Evolutionary conservation across 2,113 vertebrate species (phyloP), one percentile per base, ranked within the genome.

Genomic region (Saccopteryx leptura): DNA sequence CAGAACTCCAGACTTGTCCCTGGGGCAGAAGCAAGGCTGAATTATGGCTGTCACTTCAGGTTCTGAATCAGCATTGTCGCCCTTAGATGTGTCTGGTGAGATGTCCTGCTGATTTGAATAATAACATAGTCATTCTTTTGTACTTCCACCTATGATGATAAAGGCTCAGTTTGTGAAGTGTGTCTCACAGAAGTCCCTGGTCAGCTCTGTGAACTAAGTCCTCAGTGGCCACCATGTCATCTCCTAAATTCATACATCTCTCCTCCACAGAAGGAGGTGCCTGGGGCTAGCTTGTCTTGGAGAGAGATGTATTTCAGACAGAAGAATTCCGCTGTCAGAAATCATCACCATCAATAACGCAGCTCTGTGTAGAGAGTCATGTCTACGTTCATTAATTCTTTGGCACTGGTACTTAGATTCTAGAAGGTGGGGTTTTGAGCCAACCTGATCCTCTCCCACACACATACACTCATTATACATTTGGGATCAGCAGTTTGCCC

Each of bases 271-370:
- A 78, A 24, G 21, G 33, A 83, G 56, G 26, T 18, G 11, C 33
- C 23, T 13, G 9, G 46, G 23, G 18, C 21, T 68, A 5, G 50
- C 68, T 54, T 96, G 48, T 76, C 87, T 82, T 58, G 14, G 60
- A 94, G 18, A 39, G 23, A 65, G 46, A 46, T 0, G 1, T 12
- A 66, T 46, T 95, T 81, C 58, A 82, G 68, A 79, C 58, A 82
- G 68, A 79, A 91, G 86, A 93, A 79, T 88, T 60, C 72, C 14
- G 9, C 56, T 92, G 71, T 92, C 90, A 81, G 79, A 74, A 87
- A 95, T 46, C 15, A 84, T 75, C 48, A 68, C 26, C 26, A 39
- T 65, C 60, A 71, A 7, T 54, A 33, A 46, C 18, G 24, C 72
- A 94, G 24, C n/a, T 33, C 0, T 78, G 46, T 52, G 28, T 9